Conservation (phyloP, 2,888 invertebrate genomes). For the Leucozona laternaria region DNA sequence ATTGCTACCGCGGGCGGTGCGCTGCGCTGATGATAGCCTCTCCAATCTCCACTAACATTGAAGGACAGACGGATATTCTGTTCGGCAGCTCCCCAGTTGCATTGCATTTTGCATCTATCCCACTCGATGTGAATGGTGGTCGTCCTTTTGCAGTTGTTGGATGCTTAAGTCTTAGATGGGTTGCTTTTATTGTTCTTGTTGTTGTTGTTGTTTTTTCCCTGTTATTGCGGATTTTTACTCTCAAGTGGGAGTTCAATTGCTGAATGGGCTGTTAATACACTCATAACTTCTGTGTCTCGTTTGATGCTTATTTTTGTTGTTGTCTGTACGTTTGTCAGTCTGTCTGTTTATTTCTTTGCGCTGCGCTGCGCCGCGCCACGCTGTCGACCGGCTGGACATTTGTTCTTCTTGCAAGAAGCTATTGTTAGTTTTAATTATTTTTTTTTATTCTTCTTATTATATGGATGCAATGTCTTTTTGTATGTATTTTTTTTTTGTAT, state of each 20-base stretch:
- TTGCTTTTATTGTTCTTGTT: conserved; percentile 14
- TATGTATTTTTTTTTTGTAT: neutral
- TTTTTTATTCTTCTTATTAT: neutral
- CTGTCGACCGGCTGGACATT: conserved; percentile 21
- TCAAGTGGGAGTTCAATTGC: conserved; percentile 67
- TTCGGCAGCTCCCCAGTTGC: conserved; percentile 19
- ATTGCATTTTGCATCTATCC: conserved; percentile 38
- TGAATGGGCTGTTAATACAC: conserved; percentile 65
- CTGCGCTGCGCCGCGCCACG: neutral
- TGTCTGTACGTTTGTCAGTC: conserved; percentile 14
- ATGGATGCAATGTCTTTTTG: conserved; percentile 23
- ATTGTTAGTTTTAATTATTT: conserved; percentile 64
- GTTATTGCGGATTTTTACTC: conserved; percentile 31
- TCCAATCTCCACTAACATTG: conserved; percentile 21
- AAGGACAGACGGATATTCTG: conserved; percentile 54
- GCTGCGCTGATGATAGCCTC: conserved; percentile 39
- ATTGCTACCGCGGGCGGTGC: conserved; percentile 37
- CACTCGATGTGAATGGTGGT: conserved; percentile 49
- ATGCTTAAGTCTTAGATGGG: conserved; percentile 10
- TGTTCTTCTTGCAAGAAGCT: conserved; percentile 20
- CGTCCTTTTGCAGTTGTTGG: conserved; percentile 58
- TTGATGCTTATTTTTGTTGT: conserved; percentile 1
- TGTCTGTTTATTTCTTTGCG: neutral
- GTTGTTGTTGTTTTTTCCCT: conserved; percentile 16
- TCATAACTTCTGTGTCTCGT: conserved; percentile 28